phyloP scores from a whole-genome alignment of 2,888 invertebrate species.

The Xestia xanthographa region DNA sequence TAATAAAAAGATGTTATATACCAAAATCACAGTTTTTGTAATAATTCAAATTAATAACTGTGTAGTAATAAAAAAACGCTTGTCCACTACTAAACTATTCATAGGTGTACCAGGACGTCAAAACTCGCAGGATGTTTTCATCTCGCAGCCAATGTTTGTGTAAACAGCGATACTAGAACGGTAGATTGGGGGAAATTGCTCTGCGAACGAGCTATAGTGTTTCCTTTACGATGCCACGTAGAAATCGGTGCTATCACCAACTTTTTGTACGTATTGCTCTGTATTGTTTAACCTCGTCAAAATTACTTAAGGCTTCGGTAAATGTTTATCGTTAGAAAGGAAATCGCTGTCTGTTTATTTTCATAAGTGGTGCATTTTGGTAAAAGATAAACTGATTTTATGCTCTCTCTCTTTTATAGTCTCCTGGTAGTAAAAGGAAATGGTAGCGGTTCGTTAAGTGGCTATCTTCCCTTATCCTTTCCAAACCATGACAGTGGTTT shows the following conservation, averaged over 20 bases:
- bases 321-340: slow-evolving; percentile 46
- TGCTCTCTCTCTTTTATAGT: slow-evolving; percentile 36
- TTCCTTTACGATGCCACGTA: slow-evolving; percentile 61
- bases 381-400: slow-evolving; percentile 32
- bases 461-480: slow-evolving; percentile 3
- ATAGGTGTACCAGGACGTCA: slow-evolving; percentile 62
- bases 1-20: neutral
- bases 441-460: neutral
- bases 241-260: slow-evolving; percentile 47
- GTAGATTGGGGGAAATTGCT: slow-evolving; percentile 64
- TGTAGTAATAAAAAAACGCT: neutral
- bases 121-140: slow-evolving; percentile 81
- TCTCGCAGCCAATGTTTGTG: slow-evolving; percentile 78
- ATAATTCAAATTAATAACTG: neutral
- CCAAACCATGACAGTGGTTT: neutral
- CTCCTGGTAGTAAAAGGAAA: slow-evolving; percentile 34
- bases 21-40: too few species aligned
- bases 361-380: slow-evolving; percentile 40
- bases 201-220: slow-evolving; percentile 58
- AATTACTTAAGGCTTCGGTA: slow-evolving; percentile 52
- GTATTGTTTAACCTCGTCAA: slow-evolving; percentile 41
- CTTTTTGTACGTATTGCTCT: slow-evolving; percentile 50
- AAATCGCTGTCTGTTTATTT: slow-evolving; percentile 46
- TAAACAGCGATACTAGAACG: slow-evolving; percentile 77
- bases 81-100: slow-evolving; percentile 63